Base-by-base conservation (phyloP, 2,797 vertebrate species). In the Odontamblyopus lacepedii region DNA sequence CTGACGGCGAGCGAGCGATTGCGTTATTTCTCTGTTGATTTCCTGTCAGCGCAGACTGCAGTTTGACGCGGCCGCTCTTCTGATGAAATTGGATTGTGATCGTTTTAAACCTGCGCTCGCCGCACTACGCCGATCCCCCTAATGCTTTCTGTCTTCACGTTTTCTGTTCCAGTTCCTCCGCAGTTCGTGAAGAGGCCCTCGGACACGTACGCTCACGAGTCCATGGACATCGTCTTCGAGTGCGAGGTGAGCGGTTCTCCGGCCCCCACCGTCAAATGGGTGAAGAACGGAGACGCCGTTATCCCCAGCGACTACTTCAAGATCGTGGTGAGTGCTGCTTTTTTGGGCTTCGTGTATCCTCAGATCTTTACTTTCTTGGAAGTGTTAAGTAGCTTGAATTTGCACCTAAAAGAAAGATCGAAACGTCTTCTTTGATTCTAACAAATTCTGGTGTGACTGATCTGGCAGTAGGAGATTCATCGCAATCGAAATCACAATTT, bases 261-360 rank as follows among this genome's bases (percentile, higher is more conserved):
- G 0, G 81, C 95, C 1, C 97, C 97, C n/a, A 95, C 97, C 0
- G 96, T 99, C 76, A 98, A 96, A 79, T 99, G 98, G 98, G 94
- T 99, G 69, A 99, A 99, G 88, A 99, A 98, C 2, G 97, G 97
- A 61, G 98, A 99, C 1, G 88, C 97, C 19, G 98, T 99, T 70
- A 99, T 99, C 80, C 98, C 98, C 62, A 99, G 97, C 2, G 98
- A 99, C 91, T 99, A 99, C 89, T 99, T 99, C 91, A 98, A 97
- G 90, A 98, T 99, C 6, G 93, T 97, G 59, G 98, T 99, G 77
- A 95, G 96, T 51, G 59, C 0, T 30, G 56, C 67, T 59, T 26
- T 1, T 38, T 1, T 18, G 2, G 30, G 41, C 5, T 12, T 75
- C 18, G 11, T 38, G 35, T 2, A 38, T 38, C 8, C 23, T 27